Evolutionary conservation across 23 tunicate genomes (phyloP).

Genomic region (Aplidium turbinatum): DNA sequence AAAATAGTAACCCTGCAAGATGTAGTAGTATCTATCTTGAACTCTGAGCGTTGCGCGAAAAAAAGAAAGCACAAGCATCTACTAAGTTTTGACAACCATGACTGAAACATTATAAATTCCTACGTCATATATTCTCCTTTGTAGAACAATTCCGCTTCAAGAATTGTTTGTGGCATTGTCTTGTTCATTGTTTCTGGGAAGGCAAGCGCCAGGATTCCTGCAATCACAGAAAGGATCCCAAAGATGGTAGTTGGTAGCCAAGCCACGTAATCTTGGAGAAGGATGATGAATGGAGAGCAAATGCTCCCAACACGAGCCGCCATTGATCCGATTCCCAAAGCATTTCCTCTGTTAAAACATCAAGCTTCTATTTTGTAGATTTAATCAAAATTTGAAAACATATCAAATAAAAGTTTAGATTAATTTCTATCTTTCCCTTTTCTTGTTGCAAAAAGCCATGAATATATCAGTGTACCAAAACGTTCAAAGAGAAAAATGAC

Average conservation of each 20-base stretch:
- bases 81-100: too few species aligned
- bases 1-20: too few species aligned
- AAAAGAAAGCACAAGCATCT: too few species aligned
- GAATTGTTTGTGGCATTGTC: constrained; percentile 75
- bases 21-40: too few species aligned
- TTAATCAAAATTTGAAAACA: not conserved
- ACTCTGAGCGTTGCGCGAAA: too few species aligned
- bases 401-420: too few species aligned
- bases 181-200: constrained; percentile 64
- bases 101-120: too few species aligned
- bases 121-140: constrained; percentile 27
- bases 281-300: constrained; percentile 52
- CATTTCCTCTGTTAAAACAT: constrained; percentile 47
- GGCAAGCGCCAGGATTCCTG: constrained; percentile 45
- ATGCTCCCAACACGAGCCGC: constrained; percentile 69
- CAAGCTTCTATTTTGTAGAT: not conserved
- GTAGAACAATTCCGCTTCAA: constrained; percentile 54
- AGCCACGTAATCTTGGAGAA: constrained; percentile 47
- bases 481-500: too few species aligned
- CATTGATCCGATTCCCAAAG: constrained; percentile 71
- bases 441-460: too few species aligned
- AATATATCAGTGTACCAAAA: too few species aligned
- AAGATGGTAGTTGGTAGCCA: constrained; percentile 74
- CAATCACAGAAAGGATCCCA: constrained; percentile 42
- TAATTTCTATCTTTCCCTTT: too few species aligned